These are phyloP conservation scores for Arrhopalites spinosus DNA, from an alignment of 2,888 invertebrate species.

Conservation along the genomic window DNA sequence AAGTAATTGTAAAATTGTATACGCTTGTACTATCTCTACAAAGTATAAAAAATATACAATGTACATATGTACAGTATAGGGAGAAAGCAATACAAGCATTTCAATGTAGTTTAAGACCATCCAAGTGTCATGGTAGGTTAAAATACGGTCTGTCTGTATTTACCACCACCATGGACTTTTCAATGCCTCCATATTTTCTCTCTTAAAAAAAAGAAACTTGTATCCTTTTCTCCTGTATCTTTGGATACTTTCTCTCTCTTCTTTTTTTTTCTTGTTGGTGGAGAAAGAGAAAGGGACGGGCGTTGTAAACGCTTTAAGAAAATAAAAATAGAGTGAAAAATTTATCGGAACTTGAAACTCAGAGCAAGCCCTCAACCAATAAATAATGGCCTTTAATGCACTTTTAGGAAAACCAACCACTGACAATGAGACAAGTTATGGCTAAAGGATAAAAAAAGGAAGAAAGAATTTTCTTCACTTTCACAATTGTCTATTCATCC, in stretches of 20 bases:
- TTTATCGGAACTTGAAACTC: background rate
- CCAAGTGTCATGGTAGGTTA: slow-evolving; percentile 17
- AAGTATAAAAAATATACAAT: background rate
- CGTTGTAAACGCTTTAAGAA: background rate
- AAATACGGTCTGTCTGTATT: slow-evolving; percentile 18
- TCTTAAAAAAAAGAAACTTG: slow-evolving; percentile 1
- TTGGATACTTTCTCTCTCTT: background rate
- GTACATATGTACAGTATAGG: background rate
- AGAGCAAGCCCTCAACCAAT: background rate
- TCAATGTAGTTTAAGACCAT: slow-evolving; percentile 25
- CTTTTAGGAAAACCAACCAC: background rate
- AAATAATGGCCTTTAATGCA: slow-evolving; percentile 5
- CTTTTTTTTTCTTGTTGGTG: background rate
- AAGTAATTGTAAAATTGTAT: background rate
- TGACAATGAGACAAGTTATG: background rate
- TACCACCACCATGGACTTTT: slow-evolving; percentile 2
- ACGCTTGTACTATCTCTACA: too few relatives aligned
- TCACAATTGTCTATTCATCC: background rate
- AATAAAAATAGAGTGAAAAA: background rate
- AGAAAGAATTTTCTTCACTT: background rate
- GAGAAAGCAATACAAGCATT: background rate
- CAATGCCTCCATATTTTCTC: slow-evolving; percentile 11
- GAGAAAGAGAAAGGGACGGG: background rate
- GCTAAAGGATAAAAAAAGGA: too few relatives aligned
- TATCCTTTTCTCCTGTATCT: background rate